A percentile compares a stretch with the other conserved stretches of the same genome.
phyloP scores from a whole-genome alignment of 2,797 vertebrate species.

The Staurois parvus region DNA sequence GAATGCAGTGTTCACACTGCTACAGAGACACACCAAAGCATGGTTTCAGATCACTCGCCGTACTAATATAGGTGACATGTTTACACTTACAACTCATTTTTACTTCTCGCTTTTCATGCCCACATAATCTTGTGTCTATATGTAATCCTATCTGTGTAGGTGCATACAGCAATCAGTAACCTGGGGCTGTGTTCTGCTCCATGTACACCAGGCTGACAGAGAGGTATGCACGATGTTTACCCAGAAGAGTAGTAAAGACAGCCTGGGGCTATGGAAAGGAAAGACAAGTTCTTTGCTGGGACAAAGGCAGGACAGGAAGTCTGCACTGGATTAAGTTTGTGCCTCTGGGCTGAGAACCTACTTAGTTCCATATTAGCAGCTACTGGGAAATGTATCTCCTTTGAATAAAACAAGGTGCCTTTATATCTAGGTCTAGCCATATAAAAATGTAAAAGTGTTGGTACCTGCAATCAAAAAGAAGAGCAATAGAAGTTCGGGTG shows the following conservation, averaged over 20 bases:
- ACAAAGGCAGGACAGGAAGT: constrained; percentile 58
- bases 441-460: too few relatives aligned
- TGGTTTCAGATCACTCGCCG: too few relatives aligned
- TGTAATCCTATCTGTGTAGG: constrained; percentile 22
- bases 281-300: constrained; percentile 44
- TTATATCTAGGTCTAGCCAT: too few relatives aligned
- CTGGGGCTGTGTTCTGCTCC: constrained; percentile 33
- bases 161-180: constrained; percentile 34
- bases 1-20: too few relatives aligned
- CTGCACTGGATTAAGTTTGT: constrained; percentile 45
- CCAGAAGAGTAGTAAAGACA: constrained; percentile 48
- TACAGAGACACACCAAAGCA: too few relatives aligned
- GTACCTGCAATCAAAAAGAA: too few relatives aligned
- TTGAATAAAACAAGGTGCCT: constrained; percentile 6
- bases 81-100: background rate
- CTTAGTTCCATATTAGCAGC: background rate
- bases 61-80: background rate
- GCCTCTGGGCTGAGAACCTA: constrained; percentile 50
- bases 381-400: constrained; percentile 6
- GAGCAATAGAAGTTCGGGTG: too few relatives aligned
- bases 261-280: constrained; percentile 55
- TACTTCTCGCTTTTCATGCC: constrained; percentile 3
- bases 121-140: constrained; percentile 9
- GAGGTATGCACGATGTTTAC: constrained; percentile 57
- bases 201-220: constrained; percentile 47